phyloP scores from a whole-genome alignment of 1,140 invertebrate species.

The Drepana arcuata region DNA sequence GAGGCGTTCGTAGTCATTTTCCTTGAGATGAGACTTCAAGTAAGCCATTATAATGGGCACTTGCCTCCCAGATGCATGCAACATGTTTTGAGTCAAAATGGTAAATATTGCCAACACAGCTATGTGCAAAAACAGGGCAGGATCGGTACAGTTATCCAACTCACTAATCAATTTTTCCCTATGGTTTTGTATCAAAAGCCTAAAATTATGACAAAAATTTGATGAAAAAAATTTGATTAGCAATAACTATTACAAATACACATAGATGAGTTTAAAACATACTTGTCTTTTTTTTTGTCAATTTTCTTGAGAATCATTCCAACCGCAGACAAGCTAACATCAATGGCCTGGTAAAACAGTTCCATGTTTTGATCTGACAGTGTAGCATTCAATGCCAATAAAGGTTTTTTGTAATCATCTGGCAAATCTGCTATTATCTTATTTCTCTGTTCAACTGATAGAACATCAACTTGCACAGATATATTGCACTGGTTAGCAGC shows the following conservation, averaged over 20 bases:
- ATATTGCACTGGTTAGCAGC: slow-evolving; percentile 78
- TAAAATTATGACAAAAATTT: slow-evolving; percentile 22
- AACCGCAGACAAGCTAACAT: slow-evolving; percentile 80
- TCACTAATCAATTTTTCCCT: slow-evolving; percentile 87
- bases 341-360: slow-evolving; percentile 83
- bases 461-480: slow-evolving; percentile 69
- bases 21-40: slow-evolving; percentile 79
- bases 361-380: slow-evolving; percentile 78
- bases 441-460: slow-evolving; percentile 78
- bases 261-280: slow-evolving; percentile 17
- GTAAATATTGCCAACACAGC: slow-evolving; percentile 87
- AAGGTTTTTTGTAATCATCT: slow-evolving; percentile 75
- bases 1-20: slow-evolving; percentile 76
- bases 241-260: neutral
- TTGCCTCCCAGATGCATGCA: slow-evolving; percentile 93
- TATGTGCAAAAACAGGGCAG: slow-evolving; percentile 89
- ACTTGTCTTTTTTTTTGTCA: slow-evolving; percentile 62
- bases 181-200: slow-evolving; percentile 79
- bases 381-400: slow-evolving; percentile 77
- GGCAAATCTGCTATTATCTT: slow-evolving; percentile 79
- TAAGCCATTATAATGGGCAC: slow-evolving; percentile 85
- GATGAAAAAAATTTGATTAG: slow-evolving; percentile 8
- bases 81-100: slow-evolving; percentile 81
- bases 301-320: slow-evolving; percentile 89
- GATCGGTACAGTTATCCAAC: slow-evolving; percentile 80